Evolutionary conservation across 2,888 invertebrate species (phyloP).

Genomic region (Chrysolina americana): DNA sequence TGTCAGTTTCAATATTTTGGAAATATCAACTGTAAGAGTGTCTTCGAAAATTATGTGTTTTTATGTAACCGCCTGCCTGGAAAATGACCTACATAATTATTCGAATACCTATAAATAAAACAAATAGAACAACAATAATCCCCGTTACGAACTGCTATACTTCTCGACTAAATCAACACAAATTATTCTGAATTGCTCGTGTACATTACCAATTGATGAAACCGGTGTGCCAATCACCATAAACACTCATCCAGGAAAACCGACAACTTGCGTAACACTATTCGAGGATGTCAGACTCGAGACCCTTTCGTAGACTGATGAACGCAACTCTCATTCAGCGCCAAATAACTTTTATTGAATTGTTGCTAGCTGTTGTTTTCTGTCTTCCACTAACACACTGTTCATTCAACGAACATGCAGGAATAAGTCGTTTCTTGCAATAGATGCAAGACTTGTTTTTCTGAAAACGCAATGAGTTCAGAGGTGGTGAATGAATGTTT

Average conservation of each 20-base stretch:
- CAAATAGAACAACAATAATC: background rate
- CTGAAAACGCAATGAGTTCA: background rate
- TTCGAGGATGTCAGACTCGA: slow-evolving; percentile 44
- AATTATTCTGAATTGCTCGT: slow-evolving; percentile 27
- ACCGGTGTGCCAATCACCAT: slow-evolving; percentile 16
- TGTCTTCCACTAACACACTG: slow-evolving; percentile 34
- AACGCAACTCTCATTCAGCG: slow-evolving; percentile 42
- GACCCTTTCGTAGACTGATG: slow-evolving; percentile 48
- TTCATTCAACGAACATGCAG: background rate
- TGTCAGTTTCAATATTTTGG: no score
- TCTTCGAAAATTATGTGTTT: background rate
- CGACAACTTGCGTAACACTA: slow-evolving; percentile 32
- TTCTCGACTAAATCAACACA: slow-evolving; percentile 7
- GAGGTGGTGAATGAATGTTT: background rate
- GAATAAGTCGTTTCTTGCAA: background rate
- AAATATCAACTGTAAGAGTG: background rate
- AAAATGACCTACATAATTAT: no score
- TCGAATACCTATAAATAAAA: background rate
- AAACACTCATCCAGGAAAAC: slow-evolving; percentile 27
- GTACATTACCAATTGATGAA: slow-evolving; percentile 33
- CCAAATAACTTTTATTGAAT: slow-evolving; percentile 46
- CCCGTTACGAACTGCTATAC: background rate
- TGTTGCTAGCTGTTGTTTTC: slow-evolving; percentile 37
- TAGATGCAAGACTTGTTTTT: slow-evolving; percentile 13
- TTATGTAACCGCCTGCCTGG: no score